A percentile compares a stretch with the other conserved stretches of the same genome.
phyloP scores from a whole-genome alignment of 2,888 invertebrate species.

The Cephus rjabovi region DNA sequence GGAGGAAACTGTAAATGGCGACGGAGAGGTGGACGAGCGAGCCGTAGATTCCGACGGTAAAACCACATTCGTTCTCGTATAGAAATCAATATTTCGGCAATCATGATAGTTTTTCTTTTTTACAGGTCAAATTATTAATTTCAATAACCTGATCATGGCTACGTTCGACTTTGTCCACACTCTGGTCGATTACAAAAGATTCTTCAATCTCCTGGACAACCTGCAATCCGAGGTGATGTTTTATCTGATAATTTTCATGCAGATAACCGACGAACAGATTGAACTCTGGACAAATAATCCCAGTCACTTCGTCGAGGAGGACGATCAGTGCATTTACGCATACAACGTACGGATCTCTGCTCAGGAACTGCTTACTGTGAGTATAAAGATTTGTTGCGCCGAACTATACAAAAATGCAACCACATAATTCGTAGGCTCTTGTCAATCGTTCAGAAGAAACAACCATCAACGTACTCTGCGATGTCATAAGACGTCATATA shows the following conservation, averaged over 20 bases:
- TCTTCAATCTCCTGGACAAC: conserved; percentile 71
- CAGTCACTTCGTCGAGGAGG: conserved; percentile 78
- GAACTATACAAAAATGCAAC: conserved; percentile 66
- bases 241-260: conserved; percentile 76
- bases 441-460: conserved; percentile 67
- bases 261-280: conserved; percentile 77
- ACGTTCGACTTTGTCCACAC: conserved; percentile 77
- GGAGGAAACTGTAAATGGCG: conserved; percentile 73
- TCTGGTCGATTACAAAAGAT: conserved; percentile 71
- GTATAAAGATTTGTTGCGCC: conserved; percentile 25
- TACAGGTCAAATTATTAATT: conserved; percentile 74
- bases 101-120: neutral
- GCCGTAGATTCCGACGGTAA: conserved; percentile 75
- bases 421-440: conserved; percentile 40
- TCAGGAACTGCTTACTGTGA: conserved; percentile 73
- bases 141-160: conserved; percentile 74
- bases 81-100: neutral
- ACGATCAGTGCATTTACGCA: conserved; percentile 73
- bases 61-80: conserved; percentile 26
- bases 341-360: conserved; percentile 76
- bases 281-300: conserved; percentile 74
- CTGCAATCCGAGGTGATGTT: conserved; percentile 75
- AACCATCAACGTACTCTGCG: conserved; percentile 70
- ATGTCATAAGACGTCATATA: conserved; percentile 73
- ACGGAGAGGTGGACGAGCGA: conserved; percentile 68